Conservation (phyloP, 2,797 vertebrate species). For the Propithecus perrieri region DNA sequence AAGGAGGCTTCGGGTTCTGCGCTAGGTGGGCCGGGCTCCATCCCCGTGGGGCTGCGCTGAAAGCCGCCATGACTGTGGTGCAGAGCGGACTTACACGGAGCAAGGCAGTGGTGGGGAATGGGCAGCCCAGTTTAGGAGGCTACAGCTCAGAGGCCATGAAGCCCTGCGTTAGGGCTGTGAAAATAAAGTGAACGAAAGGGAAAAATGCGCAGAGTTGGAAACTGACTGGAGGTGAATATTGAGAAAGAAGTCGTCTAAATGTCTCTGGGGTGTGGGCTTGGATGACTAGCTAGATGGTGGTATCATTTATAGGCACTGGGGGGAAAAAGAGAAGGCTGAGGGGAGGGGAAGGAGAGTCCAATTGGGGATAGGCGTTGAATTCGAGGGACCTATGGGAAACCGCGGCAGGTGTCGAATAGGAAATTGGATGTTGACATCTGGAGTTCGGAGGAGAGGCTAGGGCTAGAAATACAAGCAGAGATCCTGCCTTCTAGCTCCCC, state of each 20-base stretch:
- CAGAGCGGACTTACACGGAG: background rate
- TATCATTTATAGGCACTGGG: background rate
- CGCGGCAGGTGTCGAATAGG: background rate
- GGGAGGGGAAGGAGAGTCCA: background rate
- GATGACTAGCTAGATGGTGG: background rate
- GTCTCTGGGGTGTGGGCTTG: background rate
- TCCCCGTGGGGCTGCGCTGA: accelerated
- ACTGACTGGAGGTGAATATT: background rate
- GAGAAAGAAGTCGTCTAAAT: background rate
- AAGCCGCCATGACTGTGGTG: background rate
- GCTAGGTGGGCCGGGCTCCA: background rate
- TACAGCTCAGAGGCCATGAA: background rate
- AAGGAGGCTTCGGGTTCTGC: background rate
- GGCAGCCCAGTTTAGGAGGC: background rate
- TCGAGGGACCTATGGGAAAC: background rate
- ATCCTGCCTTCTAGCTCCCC: background rate
- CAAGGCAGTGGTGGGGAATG: background rate
- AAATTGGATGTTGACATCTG: background rate
- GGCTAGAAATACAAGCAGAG: background rate
- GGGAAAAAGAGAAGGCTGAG: background rate
- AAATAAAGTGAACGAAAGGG: background rate
- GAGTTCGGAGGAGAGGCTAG: background rate
- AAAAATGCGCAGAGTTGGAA: background rate
- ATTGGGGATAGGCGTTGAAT: background rate
- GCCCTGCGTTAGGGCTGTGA: background rate